Base-by-base conservation (phyloP, 2,113 vertebrate genomes). In the Anhinga rufa region DNA sequence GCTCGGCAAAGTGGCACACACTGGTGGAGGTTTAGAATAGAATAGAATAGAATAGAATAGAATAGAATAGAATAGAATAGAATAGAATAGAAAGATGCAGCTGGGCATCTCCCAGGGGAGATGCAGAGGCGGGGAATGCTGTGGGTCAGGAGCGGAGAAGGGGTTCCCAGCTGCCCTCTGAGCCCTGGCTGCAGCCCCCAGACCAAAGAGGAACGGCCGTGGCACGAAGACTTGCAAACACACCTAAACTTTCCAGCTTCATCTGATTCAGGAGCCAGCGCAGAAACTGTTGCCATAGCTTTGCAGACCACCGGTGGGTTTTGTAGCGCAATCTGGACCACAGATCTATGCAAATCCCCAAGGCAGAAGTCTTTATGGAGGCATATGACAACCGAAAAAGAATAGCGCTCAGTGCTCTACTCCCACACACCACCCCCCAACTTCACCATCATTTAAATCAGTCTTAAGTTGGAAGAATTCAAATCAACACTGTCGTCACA, bases 351-450 rank as follows among this genome's bases (percentile, higher is more conserved):
- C 91, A 96, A 95, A 97, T 96, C 96, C 95, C 92, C 88, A 87
- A 96, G 93, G 95, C 95, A 96, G 96, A 90, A 96, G 96, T 86
- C 95, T 97, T 97, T 92, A 93, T 94, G 82, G 93, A 96, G 92
- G 92, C 97, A 96, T 94, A 95, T 96, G 97, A 96, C 91, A 94
- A 96, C 83, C 83, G 36, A 96, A 93, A 97, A 93, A 97, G 96
- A 95, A 95, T 92, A 96, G 96, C 48, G 76, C 92, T 96, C 92
- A 83, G 96, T 92, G 96, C 95, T 94, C 95, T 95, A 94, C 96
- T 95, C 96, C 96, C 95, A 96, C 95, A 89, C 57, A 69, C 95
- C 96, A 90, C 93, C 96, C 95, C 95, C 96, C 93, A 96, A 86
- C 95, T 93, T 92, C 93, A 94, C 93, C 92, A 94, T 87, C 96